phyloP scores from a whole-genome alignment of 2,797 vertebrate species.

The Danio aesculapii region DNA sequence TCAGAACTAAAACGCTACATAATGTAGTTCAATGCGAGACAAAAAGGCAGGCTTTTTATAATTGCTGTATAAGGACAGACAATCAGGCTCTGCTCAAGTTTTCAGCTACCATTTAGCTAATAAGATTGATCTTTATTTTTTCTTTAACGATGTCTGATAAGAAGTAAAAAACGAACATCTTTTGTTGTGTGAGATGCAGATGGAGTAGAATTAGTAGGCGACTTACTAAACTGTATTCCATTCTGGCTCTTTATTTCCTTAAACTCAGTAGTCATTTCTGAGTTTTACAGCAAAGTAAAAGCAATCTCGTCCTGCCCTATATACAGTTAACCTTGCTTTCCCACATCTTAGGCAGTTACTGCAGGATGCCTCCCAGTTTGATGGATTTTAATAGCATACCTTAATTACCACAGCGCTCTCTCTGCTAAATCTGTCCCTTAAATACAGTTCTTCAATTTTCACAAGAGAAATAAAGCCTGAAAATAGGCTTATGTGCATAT shows the following conservation, averaged over 20 bases:
- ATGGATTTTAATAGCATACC: conserved; percentile 61
- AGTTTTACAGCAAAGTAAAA: conserved; percentile 41
- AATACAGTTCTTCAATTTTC: conserved; percentile 59
- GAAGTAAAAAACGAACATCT: not conserved
- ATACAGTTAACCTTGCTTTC: conserved; percentile 53
- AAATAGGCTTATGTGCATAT: conserved; percentile 43
- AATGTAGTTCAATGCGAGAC: not conserved
- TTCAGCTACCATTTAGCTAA: not conserved
- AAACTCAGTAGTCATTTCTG: conserved; percentile 13
- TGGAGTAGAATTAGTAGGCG: not conserved
- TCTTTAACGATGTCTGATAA: not conserved
- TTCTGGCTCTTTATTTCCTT: not conserved
- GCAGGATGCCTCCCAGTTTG: conserved; percentile 53
- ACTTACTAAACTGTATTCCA: too few relatives aligned
- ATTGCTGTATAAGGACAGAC: not conserved
- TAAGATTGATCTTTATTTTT: not conserved
- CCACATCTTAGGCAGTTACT: conserved; percentile 41
- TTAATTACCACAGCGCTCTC: conserved; percentile 55
- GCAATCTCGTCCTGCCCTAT: conserved; percentile 39
- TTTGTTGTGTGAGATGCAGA: not conserved
- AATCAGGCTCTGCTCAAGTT: not conserved
- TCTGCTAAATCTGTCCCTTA: conserved; percentile 59
- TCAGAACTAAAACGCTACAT: not conserved
- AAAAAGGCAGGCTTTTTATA: conserved; percentile 2
- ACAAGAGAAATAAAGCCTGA: conserved; percentile 54